phyloP scores from a whole-genome alignment of 2,113 vertebrate species.

The Notarius lentiginosus region DNA sequence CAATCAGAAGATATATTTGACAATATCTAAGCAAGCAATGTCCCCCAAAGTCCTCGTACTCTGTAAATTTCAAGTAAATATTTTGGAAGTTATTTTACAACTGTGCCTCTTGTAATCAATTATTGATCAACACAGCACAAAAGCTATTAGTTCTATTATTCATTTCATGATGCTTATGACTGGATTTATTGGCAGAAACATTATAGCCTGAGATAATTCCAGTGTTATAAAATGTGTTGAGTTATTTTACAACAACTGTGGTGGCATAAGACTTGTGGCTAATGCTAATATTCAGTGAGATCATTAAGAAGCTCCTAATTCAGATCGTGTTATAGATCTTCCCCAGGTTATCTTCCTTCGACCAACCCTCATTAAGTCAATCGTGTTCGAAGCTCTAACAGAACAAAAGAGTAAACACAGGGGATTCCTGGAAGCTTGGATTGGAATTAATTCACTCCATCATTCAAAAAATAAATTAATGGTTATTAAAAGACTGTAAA shows the following conservation, averaged over 20 bases:
- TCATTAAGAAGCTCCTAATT: slow-evolving; percentile 17
- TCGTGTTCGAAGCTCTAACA: not conserved
- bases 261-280: not conserved
- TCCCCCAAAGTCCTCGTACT: not conserved
- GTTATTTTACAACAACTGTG: not conserved
- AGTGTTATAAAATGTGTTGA: not conserved
- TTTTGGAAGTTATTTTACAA: not conserved
- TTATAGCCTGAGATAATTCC: not conserved
- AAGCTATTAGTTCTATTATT: slow-evolving; percentile 16
- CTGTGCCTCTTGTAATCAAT: not conserved
- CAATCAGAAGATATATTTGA: not conserved
- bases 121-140: not conserved
- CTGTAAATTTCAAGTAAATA: not conserved
- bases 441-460: slow-evolving; percentile 22
- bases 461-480: slow-evolving; percentile 25
- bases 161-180: slow-evolving; percentile 8
- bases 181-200: not conserved
- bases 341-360: slow-evolving; percentile 7
- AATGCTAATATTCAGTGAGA: not conserved
- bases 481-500: slow-evolving; percentile 38
- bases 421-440: slow-evolving; percentile 3
- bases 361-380: not conserved
- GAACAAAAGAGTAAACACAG: slow-evolving; percentile 18
- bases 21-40: not conserved
- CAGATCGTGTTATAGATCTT: slow-evolving; percentile 7